These are phyloP conservation scores for Speoplatyrhinus poulsoni DNA, from an alignment of 2,113 vertebrate genomes.

Conservation along the genomic window DNA sequence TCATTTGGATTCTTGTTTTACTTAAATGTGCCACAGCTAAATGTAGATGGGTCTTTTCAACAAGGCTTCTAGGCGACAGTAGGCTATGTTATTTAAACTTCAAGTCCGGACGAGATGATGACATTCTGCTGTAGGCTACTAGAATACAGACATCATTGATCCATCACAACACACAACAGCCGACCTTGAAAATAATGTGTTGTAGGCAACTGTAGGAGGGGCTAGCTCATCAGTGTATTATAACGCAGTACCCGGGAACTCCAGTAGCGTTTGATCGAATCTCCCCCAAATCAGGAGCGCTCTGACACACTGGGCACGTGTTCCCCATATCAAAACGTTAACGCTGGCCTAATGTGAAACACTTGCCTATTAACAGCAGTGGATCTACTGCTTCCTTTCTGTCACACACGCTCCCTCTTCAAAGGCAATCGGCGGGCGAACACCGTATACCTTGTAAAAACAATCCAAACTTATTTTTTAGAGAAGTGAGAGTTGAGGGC, in stretches of 20 bases:
- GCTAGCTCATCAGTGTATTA: slow-evolving; percentile 24
- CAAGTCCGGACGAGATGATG: slow-evolving; percentile 34
- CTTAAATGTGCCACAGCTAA: slow-evolving; percentile 72
- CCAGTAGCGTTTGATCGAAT: slow-evolving; percentile 62
- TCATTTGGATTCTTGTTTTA: slow-evolving; percentile 48
- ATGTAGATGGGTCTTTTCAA: slow-evolving; percentile 46
- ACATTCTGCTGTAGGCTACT: slow-evolving; percentile 20
- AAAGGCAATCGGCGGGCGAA: slow-evolving; percentile 59
- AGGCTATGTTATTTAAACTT: slow-evolving; percentile 39
- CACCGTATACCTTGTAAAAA: slow-evolving; percentile 71
- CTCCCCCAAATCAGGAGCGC: slow-evolving; percentile 32
- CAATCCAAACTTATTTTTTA: slow-evolving; percentile 42
- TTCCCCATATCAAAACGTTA: slow-evolving; percentile 66
- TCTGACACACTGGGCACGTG: slow-evolving; percentile 67
- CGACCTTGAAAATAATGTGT: slow-evolving; percentile 18
- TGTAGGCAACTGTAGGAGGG: slow-evolving; percentile 32
- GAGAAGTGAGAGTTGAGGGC: slow-evolving; percentile 57
- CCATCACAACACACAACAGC: background rate
- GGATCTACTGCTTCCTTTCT: slow-evolving; percentile 67
- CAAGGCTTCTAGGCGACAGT: slow-evolving; percentile 24
- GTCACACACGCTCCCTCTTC: slow-evolving; percentile 64
- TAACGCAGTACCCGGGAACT: slow-evolving; percentile 29
- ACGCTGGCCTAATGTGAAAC: slow-evolving; percentile 69
- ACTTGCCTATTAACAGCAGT: slow-evolving; percentile 70
- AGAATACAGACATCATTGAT: slow-evolving; percentile 16